Evolutionary conservation across 2,888 invertebrate genomes (phyloP), one percentile per base, ranked within the genome.

Genomic region (Heliconius aoede): DNA sequence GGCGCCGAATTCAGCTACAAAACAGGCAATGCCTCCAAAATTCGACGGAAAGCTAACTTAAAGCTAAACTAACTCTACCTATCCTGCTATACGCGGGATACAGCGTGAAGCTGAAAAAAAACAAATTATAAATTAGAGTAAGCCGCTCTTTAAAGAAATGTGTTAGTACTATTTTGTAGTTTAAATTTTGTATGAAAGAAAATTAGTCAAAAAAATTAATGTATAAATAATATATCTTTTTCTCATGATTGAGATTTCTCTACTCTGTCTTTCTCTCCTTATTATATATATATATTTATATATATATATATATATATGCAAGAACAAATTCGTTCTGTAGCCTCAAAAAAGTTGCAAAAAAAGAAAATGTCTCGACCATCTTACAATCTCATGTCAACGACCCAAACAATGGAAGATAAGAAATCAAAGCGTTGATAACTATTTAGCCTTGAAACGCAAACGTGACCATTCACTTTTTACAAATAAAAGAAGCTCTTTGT

Each of bases 321-420:
- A 60, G 26, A 24, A 26, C 40, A 67, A 3, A 67, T 46, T 67
- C 9, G 4, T 1, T 11, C 11, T 5, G 13, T 30, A 46, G 4
- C 18, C 40, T 2, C 21, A 55, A 28, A 55, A n/a, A 30, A 28
- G 46, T 68, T 46, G 1, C 21, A 24, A 18, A 46, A 46, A 46
- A 28, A 28, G 26, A 24, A 3, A 58, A 1, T 21, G 51, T 30
- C 46, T 46, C 46, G 1, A 30, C 30, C 51, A 30, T 28, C 28
- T 15, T 36, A 71, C 36, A 36, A 71, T 72, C 36, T 72, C 24
- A 40, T 72, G 72, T 72, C 72, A 72, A 72, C 21, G 72, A 72
- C 32, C 32, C 72, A 26, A 60, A 72, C 60, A 72, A 72, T 36
- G 11, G 1, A 18, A 60, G 36, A 60, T 72, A 72, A 68, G 51